phyloP scores from a whole-genome alignment of 2,113 vertebrate genomes.

The Lynx canadensis region DNA sequence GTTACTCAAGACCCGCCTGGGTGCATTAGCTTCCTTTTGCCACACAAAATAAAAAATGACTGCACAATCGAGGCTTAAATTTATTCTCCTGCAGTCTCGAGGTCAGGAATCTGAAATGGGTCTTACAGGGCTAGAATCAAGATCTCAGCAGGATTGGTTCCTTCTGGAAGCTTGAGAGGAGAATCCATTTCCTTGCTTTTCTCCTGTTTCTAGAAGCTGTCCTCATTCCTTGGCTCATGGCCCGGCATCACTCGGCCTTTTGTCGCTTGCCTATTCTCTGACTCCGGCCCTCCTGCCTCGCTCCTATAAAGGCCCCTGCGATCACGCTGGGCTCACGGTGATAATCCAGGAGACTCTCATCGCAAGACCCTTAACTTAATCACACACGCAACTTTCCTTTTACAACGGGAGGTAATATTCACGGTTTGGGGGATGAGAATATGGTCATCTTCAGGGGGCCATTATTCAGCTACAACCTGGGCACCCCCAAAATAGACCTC shows the following conservation, averaged over 20 bases:
- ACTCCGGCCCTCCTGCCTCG: not conserved
- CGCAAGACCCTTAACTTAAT: not conserved
- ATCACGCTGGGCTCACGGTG: not conserved
- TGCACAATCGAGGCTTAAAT: not conserved
- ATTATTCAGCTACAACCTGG: not conserved
- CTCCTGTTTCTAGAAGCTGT: not conserved
- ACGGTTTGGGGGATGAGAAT: not conserved
- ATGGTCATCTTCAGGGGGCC: not conserved
- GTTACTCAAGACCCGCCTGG: not conserved
- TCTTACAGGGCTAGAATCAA: not conserved
- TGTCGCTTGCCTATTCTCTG: not conserved
- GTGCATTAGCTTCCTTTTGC: not conserved
- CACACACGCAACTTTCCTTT: not conserved
- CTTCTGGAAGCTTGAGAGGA: not conserved
- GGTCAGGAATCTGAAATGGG: not conserved
- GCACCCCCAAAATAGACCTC: not conserved
- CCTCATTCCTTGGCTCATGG: not conserved
- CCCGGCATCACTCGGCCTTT: not conserved
- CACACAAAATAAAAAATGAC: not conserved
- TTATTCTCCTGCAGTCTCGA: not conserved
- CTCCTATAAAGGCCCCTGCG: not conserved
- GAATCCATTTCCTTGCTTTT: not conserved
- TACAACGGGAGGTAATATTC: not conserved
- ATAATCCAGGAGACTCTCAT: not conserved
- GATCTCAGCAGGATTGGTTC: not conserved